Base-by-base conservation (phyloP, 1,140 invertebrate species). In the Fopius arisanus region DNA sequence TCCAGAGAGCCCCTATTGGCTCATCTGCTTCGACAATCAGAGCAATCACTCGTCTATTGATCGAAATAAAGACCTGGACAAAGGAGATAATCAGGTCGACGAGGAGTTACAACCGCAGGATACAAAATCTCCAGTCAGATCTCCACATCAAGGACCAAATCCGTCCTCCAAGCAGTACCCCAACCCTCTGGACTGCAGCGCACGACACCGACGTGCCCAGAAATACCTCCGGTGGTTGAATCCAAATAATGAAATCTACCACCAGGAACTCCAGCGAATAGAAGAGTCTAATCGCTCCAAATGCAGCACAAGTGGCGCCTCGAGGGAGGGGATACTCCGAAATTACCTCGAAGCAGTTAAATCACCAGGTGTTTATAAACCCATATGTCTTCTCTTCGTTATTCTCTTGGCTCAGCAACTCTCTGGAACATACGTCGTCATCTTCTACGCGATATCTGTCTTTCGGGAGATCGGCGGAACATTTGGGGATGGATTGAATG, bases 391-490 rank as follows among this genome's bases (percentile, higher is more conserved):
- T 4, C 82, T 91, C 0, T 28, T 89, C 0, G 37, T 87, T 3
- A 76, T 92, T 16, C 89, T 92, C 73, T 19, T 89, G 0, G 84
- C 91, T 3, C 91, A 92, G 82, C 91, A 92, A 81, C 73, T 91
- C 0, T 88, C 89, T 2, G 91, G 91, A 10, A 84, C 86, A 37
- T 92, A 94, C 81, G 90, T 91, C 0, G 88, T 94, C 2, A 92
- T 93, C 75, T 93, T 93, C 78, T 94, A 93, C 78, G 90, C 92
- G 0, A 89, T 92, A 2, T 88, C 90, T 2, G 87, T 91, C 67
- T 92, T 91, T 73, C 75, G 84, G 23, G 80, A 88, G 75, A 81
- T 91, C 12, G 88, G 87, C 2, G 87, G 85, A 2, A 79, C 83
- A 12, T 85, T 90, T 14, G 83, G 88, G 3, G 75, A 77, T 19